Percentiles rank a stretch among this genome's conserved stretches.
phyloP scores from a whole-genome alignment of 1,140 invertebrate genomes.

The Drosophila pallidifrons region DNA sequence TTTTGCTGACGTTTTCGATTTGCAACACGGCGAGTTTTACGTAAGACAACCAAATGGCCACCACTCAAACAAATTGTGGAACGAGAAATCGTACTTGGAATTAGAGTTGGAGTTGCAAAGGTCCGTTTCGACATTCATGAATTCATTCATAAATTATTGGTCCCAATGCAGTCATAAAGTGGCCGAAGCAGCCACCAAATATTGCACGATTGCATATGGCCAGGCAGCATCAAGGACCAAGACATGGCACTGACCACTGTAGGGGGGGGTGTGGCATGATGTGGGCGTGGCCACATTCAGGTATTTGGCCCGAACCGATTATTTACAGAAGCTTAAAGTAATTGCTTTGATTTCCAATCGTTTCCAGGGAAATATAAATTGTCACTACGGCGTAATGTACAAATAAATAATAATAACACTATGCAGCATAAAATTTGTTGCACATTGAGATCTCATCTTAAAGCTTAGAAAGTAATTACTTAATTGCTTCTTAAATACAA shows the following conservation, averaged over 20 bases:
- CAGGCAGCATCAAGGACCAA: slow-evolving; percentile 34
- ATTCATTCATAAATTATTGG: slow-evolving; percentile 83
- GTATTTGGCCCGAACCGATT: slow-evolving; percentile 23
- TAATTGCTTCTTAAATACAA: no score
- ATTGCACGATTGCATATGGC: slow-evolving; percentile 75
- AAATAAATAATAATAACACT: slow-evolving; percentile 11
- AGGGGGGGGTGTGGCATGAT: neutral
- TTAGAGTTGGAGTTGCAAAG: slow-evolving; percentile 3
- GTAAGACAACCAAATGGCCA: slow-evolving; percentile 23
- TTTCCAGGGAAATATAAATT: slow-evolving; percentile 32
- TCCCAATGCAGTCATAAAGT: slow-evolving; percentile 78
- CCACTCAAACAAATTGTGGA: slow-evolving; percentile 15
- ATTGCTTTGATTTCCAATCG: slow-evolving; percentile 47
- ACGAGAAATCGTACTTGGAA: neutral
- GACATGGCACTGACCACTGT: neutral
- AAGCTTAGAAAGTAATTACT: no score
- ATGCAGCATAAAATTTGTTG: neutral
- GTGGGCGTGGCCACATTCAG: slow-evolving; percentile 14
- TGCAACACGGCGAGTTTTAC: slow-evolving; percentile 43
- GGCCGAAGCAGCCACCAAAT: slow-evolving; percentile 73
- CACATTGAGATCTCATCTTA: no score
- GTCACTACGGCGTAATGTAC: slow-evolving; percentile 28
- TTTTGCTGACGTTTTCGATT: slow-evolving; percentile 63
- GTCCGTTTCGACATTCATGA: slow-evolving; percentile 75
- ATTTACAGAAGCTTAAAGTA: slow-evolving; percentile 51